phyloP scores from a whole-genome alignment of 1,140 invertebrate genomes.

The Gonioctena quinquepunctata region DNA sequence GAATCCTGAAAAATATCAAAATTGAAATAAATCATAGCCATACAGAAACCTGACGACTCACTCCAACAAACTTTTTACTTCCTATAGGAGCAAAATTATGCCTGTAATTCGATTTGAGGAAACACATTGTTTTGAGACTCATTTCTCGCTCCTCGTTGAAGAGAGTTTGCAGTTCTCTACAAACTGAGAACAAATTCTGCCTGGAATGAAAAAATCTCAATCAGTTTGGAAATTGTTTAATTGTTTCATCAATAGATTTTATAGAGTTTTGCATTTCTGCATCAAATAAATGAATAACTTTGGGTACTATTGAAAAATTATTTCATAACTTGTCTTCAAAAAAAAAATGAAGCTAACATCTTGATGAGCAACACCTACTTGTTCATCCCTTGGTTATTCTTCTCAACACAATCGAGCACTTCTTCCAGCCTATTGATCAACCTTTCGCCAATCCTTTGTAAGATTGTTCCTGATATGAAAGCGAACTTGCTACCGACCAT shows the following conservation, averaged over 20 bases:
- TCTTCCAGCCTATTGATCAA: conserved; percentile 61
- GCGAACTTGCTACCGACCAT: conserved; percentile 72
- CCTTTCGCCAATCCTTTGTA: conserved; percentile 59
- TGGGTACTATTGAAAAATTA: no score
- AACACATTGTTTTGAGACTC: conserved; percentile 75
- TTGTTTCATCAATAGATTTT: no score
- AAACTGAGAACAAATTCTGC: conserved; percentile 69
- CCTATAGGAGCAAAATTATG: neutral
- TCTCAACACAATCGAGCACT: conserved; percentile 30
- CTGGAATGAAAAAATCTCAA: conserved; percentile 45
- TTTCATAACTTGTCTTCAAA: no score
- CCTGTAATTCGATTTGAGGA: conserved; percentile 74
- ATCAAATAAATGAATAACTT: no score
- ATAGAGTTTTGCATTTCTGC: no score
- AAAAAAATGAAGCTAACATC: no score
- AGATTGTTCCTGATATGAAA: conserved; percentile 59
- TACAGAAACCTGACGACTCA: neutral
- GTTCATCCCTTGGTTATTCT: conserved; percentile 32
- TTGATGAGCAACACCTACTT: no score
- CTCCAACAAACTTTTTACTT: neutral
- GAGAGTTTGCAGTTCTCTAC: conserved; percentile 76
- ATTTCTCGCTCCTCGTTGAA: conserved; percentile 80
- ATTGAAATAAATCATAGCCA: neutral
- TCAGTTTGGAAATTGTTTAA: no score
- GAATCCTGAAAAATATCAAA: conserved; percentile 57